Evolutionary conservation across 2,797 vertebrate genomes (phyloP), one percentile per base, ranked within the genome.

Genomic region (Vultur gryphus): DNA sequence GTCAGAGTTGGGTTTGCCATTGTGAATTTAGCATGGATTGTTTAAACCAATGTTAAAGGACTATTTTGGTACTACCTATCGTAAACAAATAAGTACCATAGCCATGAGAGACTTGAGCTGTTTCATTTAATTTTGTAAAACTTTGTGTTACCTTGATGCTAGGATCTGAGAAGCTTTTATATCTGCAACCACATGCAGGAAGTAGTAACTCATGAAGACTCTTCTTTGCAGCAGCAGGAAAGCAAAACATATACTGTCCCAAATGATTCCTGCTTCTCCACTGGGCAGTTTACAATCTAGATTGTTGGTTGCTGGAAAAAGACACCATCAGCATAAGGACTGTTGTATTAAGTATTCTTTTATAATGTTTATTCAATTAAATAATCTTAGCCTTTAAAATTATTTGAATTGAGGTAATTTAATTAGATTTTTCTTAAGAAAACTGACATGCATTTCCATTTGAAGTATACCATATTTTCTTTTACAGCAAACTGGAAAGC

Each of bases 141-240:
- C 43, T 76, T 43, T 29, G 35, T 35, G 87, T 94, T 98, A 99
- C 99, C 99, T 99, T 77, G 99, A 99, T 10, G 99, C 99, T 33
- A 99, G 98, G 89, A 99, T 99, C 98, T 99, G 99, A 52, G 99
- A 99, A 6, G 99, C 99, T 89, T 99, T 99, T 97, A 99, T 99
- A 92, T 99, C 99, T 14, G 99, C 99, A 95, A 99, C 99, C 77
- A 99, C 99, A 4, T 99, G 99, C 26, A 99, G 98, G 97, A 99
- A 99, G 97, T 99, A 99, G 97, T 99, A 99, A 96, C 99, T 99
- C 99, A 99, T 99, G 98, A 99, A 99, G 92, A 99, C 99, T 54
- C 99, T 98, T 91, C 99, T 98, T 98, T 99, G 99, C 69, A 99
- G 98, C 95, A 99, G 98, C 54, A 99, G 98, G 97, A 99, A 99